Evolutionary conservation across 2,797 vertebrate species (phyloP), one percentile per base, ranked within the genome.

Genomic region (Gadopsis marmoratus): DNA sequence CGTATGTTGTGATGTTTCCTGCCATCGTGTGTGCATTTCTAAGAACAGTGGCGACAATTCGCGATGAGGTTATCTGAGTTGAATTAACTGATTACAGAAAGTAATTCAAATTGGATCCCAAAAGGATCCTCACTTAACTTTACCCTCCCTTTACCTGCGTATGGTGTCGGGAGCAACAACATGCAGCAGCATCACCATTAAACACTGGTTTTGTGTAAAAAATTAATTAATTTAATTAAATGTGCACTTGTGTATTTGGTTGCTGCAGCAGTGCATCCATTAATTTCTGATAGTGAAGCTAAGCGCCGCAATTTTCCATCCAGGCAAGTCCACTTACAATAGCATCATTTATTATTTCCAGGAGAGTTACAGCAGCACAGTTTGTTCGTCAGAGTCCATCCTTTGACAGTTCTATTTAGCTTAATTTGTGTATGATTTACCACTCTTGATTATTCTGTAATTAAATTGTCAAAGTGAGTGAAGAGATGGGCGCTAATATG

Each of bases 391-490:
- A 65, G 11, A 63, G 56, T 74, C 37, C 79, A 47, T 89, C 74
- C 35, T 61, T 23, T 86, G 86, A 85, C 82, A 83, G 68, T 75
- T 83, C 72, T 76, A 78, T 85, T 85, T 73, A 79, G 78, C 79
- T 74, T 78, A 47, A 83, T 86, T 68, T 85, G 82, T 73, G 65
- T 83, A 67, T 83, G 79, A 86, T 83, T 69, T 62, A 83, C 62
- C 68, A 66, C 68, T 74, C 71, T 43, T 79, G 59, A 71, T 79
- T 56, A 85, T 82, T 84, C 69, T 74, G 55, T 85, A 90, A 90
- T 88, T 87, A 87, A 87, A 82, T 69, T 87, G 86, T 86, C 86
- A 90, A 62, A 67, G 80, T 82, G 84, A 90, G 70, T 70, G 81
- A 86, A 72, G 86, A 87, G 74, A 78, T 7, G 31, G 8, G 29